phyloP scores from a whole-genome alignment of 2,888 invertebrate genomes.

The Cecidostiba fungosa region DNA sequence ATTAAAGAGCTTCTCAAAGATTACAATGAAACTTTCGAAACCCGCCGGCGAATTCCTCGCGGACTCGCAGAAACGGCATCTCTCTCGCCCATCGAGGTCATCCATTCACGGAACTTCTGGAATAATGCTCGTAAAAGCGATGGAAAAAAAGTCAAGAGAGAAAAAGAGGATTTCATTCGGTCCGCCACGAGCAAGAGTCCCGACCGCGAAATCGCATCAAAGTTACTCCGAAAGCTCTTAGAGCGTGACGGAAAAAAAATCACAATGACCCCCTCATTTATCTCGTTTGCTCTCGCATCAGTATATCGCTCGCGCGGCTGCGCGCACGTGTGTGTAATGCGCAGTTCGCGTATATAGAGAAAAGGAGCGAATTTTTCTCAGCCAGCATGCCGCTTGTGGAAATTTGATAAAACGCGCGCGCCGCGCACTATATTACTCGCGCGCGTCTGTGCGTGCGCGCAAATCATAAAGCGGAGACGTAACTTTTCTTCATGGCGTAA shows the following conservation, averaged over 20 bases:
- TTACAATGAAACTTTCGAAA: constrained; percentile 34
- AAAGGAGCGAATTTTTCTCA: constrained; percentile 1
- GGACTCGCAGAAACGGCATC: constrained; percentile 23
- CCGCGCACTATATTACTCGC: too few relatives aligned
- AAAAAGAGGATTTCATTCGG: constrained; percentile 17
- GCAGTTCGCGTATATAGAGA: background rate
- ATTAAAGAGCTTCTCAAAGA: background rate
- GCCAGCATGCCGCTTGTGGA: background rate
- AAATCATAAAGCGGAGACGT: background rate
- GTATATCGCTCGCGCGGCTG: background rate
- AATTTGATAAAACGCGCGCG: constrained; percentile 10
- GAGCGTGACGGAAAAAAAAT: constrained; percentile 43
- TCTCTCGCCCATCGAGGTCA: constrained; percentile 25
- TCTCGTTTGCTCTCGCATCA: constrained; percentile 38
- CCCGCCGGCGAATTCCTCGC: background rate
- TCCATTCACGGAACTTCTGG: constrained; percentile 29
- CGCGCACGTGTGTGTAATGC: background rate
- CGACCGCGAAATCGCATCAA: constrained; percentile 51
- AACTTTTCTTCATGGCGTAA: background rate
- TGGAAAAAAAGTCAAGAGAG: constrained; percentile 13
- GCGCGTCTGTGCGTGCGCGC: too few relatives aligned
- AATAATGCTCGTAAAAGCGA: constrained; percentile 25
- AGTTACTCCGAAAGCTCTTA: constrained; percentile 58
- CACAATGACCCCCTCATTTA: constrained; percentile 56
- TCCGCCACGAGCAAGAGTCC: background rate